phyloP scores from a whole-genome alignment of 2,888 invertebrate species.

The Eupsilia transversa region DNA sequence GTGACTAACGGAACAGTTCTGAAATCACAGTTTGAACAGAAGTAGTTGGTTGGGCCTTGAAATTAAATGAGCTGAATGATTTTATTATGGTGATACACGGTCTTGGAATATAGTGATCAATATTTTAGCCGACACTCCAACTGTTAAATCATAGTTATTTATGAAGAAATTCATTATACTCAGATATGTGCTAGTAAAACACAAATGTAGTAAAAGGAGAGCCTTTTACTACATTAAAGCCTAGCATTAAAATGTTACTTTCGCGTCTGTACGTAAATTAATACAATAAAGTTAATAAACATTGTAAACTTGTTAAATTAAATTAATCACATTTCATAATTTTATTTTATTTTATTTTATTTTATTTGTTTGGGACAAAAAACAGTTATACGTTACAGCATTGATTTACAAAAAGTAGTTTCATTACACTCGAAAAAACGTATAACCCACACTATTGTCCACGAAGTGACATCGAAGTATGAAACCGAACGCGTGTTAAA shows the following conservation, averaged over 20 bases:
- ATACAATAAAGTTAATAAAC: background rate
- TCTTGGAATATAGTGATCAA: background rate
- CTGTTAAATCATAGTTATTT: background rate
- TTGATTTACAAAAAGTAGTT: too few species aligned
- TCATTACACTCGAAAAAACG: too few species aligned
- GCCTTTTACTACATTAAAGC: too few species aligned
- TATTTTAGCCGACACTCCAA: background rate
- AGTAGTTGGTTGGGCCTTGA: conserved; percentile 12
- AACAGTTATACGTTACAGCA: too few species aligned
- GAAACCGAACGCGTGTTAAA: too few species aligned
- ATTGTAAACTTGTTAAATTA: background rate
- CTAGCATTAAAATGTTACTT: background rate
- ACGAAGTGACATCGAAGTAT: too few species aligned
- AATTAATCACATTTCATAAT: background rate
- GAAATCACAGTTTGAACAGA: conserved; percentile 16
- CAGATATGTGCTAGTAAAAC: background rate
- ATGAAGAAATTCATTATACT: background rate
- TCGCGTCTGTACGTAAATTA: background rate
- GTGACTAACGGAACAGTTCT: background rate
- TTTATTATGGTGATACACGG: conserved; percentile 32
- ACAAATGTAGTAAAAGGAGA: background rate
- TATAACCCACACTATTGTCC: too few species aligned
- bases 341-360: too few species aligned
- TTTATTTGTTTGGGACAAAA: too few species aligned
- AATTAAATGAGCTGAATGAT: conserved; percentile 32